These are phyloP conservation scores for Sisyra terminalis DNA, from an alignment of 2,888 invertebrate genomes.

Conservation along the genomic window DNA sequence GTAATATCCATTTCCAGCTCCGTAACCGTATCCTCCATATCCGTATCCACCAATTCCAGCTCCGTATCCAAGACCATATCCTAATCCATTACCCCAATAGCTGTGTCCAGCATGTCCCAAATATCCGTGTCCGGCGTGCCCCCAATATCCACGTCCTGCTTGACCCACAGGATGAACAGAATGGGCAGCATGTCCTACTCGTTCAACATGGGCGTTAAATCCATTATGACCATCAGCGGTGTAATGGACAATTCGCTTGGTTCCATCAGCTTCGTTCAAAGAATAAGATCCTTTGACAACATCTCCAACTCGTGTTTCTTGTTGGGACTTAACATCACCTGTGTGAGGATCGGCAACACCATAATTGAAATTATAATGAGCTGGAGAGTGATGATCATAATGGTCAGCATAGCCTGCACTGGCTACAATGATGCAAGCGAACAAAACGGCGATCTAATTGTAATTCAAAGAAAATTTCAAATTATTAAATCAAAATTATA, in stretches of 20 bases:
- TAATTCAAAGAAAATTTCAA: too few relatives aligned
- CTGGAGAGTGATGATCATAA: slow-evolving; percentile 10
- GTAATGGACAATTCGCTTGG: slow-evolving; percentile 3
- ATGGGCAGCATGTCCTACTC: background rate
- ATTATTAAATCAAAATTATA: too few relatives aligned
- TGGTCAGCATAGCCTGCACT: too few relatives aligned
- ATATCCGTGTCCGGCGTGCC: background rate
- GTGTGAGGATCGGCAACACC: slow-evolving; percentile 17
- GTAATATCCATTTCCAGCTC: background rate
- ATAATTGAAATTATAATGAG: slow-evolving; percentile 17
- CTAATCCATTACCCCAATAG: background rate
- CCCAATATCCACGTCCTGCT: slow-evolving; percentile 10
- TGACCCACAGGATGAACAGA: slow-evolving; percentile 10
- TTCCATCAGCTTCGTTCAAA: slow-evolving; percentile 4
- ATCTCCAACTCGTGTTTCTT: slow-evolving; percentile 17
- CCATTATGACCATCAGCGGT: slow-evolving; percentile 3
- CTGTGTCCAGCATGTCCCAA: background rate
- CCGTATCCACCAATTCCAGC: background rate
- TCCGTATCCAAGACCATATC: background rate
- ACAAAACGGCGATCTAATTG: too few relatives aligned
- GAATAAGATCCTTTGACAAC: slow-evolving; percentile 17
- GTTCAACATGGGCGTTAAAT: slow-evolving; percentile 3
- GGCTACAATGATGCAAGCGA: too few relatives aligned
- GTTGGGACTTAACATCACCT: slow-evolving; percentile 16
- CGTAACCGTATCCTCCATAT: background rate